Evolutionary conservation across 2,113 vertebrate species (phyloP).

Genomic region (Noctilio leporinus): DNA sequence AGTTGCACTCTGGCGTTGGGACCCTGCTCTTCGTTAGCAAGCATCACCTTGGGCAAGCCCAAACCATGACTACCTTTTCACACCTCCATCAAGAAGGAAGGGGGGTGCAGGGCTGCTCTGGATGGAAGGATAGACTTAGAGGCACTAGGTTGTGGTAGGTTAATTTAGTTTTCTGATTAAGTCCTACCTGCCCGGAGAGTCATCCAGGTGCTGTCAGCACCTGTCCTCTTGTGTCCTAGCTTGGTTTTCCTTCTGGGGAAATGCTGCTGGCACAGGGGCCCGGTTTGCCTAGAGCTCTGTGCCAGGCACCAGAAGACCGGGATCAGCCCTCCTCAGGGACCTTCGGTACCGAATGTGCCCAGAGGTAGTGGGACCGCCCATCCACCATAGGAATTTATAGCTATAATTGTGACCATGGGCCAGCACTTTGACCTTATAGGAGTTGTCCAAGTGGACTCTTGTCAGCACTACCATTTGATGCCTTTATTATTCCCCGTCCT

Average conservation of each 20-base stretch:
- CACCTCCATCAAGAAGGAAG: not conserved
- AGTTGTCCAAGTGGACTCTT: not conserved
- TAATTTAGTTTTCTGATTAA: not conserved
- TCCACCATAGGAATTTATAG: fast-evolving
- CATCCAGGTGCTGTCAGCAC: no score
- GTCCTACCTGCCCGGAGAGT: not conserved
- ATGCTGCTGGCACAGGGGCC: fast-evolving
- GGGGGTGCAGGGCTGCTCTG: not conserved
- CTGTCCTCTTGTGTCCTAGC: fast-evolving
- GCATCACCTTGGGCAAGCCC: not conserved
- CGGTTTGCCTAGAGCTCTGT: not conserved
- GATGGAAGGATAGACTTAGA: not conserved
- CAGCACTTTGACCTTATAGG: not conserved
- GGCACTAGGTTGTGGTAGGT: not conserved
- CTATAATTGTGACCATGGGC: not conserved
- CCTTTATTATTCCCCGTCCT: not conserved
- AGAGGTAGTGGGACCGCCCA: fast-evolving
- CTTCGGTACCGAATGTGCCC: fast-evolving
- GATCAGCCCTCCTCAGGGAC: not conserved
- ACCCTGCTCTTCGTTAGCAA: not conserved
- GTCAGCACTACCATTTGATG: not conserved
- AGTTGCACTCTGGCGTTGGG: not conserved
- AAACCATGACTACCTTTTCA: not conserved
- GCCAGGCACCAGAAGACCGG: not conserved
- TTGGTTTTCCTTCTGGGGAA: not conserved